Evolutionary conservation across 2,797 vertebrate species (phyloP), one percentile per base, ranked within the genome.

Genomic region (Diceros bicornis): DNA sequence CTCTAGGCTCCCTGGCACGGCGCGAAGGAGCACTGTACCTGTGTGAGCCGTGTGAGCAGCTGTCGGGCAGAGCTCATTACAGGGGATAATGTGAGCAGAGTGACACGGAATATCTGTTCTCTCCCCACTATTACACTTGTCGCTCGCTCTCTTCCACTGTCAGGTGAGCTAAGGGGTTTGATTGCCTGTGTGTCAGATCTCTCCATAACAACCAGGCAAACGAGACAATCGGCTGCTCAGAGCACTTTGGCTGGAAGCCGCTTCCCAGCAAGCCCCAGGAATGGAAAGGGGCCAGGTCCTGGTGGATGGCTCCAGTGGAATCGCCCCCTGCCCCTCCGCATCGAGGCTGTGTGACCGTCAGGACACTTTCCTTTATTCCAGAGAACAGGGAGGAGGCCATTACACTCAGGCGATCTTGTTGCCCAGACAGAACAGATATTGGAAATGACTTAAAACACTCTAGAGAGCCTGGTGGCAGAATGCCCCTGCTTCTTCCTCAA

Each of bases 111-210:
- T 93, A 71, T 84, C 92, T 97, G 94, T 96, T 96, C 96, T 96
- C 93, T 96, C 64, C 50, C 75, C 59, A 55, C 85, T 37, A 27
- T 86, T 86, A 96, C 92, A 96, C 94, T 96, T 96, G 94, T 96
- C 41, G 7, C 87, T 81, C 12, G 6, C 55, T 79, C 12, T 10
- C 66, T 96, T 97, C 77, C 84, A 94, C 77, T 61, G 37, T 29
- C 93, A 97, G 92, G 95, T 97, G 94, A 97, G 94, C 90, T 89
- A 34, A 75, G 84, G 83, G 95, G 92, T 93, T 94, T 98, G 96
- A 97, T 91, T 87, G 97, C 85, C 81, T 47, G 77, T 44, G 81
- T 95, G 94, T 79, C 50, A 4, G 44, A 29, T 92, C 71, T 77
- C 72, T 96, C 90, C 44, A 29, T 95, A 96, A 94, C 92, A 97